phyloP scores from a whole-genome alignment of 1,140 invertebrate genomes.

The Drosophila triauraria region DNA sequence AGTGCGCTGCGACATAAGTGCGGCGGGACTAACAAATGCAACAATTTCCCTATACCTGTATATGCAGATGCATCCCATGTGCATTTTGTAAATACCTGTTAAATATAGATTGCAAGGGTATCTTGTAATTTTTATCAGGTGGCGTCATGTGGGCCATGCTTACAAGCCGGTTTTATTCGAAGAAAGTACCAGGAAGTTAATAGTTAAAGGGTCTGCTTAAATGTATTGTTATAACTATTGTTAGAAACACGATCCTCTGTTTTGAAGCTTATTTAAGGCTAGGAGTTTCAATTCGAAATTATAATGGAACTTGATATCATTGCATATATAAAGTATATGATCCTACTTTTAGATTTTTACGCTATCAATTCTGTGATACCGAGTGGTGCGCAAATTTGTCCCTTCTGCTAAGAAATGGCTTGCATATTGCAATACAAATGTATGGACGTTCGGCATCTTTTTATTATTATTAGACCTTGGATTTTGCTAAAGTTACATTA shows the following conservation, averaged over 20 bases:
- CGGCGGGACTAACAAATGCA: conserved; percentile 56
- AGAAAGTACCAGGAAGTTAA: neutral
- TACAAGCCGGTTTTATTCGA: neutral
- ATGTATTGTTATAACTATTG: neutral
- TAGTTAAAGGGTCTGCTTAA: neutral
- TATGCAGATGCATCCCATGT: conserved; percentile 39
- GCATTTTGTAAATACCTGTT: conserved; percentile 7
- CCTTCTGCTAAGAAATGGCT: no score
- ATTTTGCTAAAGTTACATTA: neutral
- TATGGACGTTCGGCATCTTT: no score
- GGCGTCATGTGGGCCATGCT: neutral
- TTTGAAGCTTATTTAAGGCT: neutral
- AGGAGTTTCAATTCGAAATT: no score
- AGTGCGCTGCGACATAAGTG: conserved; percentile 13
- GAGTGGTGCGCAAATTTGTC: no score
- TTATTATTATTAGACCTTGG: no score
- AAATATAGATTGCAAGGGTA: neutral
- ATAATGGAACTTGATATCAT: no score
- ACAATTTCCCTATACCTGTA: conserved; percentile 57
- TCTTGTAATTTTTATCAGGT: neutral
- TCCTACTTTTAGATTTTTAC: no score
- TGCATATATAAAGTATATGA: no score
- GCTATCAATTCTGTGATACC: no score
- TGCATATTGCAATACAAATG: no score
- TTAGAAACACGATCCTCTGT: neutral